Evolutionary conservation across 2,888 invertebrate species (phyloP).

Genomic region (Ceriagrion tenellum): DNA sequence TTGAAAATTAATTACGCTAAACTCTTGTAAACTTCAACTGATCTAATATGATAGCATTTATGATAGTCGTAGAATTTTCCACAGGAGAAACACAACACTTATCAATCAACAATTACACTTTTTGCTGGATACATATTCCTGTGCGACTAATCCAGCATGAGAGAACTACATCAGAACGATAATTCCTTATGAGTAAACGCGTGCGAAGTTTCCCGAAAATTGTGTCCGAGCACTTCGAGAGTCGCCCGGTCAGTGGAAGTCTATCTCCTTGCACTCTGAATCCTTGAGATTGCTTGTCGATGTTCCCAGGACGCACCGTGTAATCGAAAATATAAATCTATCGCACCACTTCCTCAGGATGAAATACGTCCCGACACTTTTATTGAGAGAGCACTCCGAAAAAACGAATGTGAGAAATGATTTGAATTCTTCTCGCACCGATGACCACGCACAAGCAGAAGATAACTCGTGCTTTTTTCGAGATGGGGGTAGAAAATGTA

Average conservation of each 20-base stretch:
- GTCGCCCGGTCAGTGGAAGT: not conserved
- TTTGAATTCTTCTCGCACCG: not conserved
- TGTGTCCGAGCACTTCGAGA: not conserved
- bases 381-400: not conserved
- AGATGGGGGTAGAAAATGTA: not conserved
- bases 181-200: not conserved
- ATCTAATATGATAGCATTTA: not conserved
- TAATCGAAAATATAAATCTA: slow-evolving; percentile 32
- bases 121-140: not conserved
- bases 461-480: no score
- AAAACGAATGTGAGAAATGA: not conserved
- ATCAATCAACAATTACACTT: not conserved
- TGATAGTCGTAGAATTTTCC: not conserved
- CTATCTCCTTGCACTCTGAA: not conserved
- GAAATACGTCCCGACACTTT: slow-evolving; percentile 20
- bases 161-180: not conserved
- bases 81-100: not conserved
- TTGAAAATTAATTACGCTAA: not conserved
- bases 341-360: not conserved
- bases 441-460: not conserved
- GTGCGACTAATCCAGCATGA: not conserved
- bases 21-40: slow-evolving; percentile 25
- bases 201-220: not conserved
- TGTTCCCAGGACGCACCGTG: not conserved
- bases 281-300: not conserved